Conservation (phyloP, 30 jellyfish, hydroid and myxozoan genomes). For the Clytia hemisphaerica region DNA sequence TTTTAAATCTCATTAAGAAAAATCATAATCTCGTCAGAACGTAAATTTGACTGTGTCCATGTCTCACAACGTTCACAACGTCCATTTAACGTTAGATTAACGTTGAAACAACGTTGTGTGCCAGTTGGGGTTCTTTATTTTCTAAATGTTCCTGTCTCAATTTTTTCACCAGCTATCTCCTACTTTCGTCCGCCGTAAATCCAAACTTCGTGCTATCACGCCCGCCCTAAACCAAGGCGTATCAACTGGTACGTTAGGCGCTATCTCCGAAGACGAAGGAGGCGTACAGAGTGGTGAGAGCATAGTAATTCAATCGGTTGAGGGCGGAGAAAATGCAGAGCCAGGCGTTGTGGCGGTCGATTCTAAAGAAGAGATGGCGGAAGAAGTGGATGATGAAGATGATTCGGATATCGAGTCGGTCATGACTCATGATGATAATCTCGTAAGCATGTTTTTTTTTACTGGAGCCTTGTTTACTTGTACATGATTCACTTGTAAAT, state of each 20-base stretch:
- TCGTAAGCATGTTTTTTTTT: not conserved
- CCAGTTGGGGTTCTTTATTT: no score
- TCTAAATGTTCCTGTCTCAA: not conserved
- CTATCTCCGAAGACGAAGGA: not conserved
- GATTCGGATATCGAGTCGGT: conserved; percentile 17
- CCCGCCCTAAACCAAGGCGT: not conserved
- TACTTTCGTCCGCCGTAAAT: conserved; percentile 10
- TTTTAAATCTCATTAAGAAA: no score
- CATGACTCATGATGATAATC: not conserved
- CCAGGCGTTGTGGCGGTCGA: not conserved
- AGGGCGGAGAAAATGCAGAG: not conserved
- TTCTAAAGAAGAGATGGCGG: not conserved
- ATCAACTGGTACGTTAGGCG: not conserved
- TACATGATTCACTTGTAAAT: no score
- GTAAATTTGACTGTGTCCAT: no score
- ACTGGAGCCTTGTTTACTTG: no score
- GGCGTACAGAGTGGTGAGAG: no score
- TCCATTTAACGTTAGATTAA: no score
- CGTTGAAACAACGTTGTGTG: no score
- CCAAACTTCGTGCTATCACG: conserved; percentile 13
- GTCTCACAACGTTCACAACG: no score
- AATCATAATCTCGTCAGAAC: no score
- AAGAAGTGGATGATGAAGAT: conserved; percentile 3
- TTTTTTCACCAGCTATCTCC: conserved; percentile 6
- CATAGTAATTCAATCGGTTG: no score